Evolutionary conservation across 2,113 vertebrate species (phyloP).

Genomic region (Callocephalon fimbriatum): DNA sequence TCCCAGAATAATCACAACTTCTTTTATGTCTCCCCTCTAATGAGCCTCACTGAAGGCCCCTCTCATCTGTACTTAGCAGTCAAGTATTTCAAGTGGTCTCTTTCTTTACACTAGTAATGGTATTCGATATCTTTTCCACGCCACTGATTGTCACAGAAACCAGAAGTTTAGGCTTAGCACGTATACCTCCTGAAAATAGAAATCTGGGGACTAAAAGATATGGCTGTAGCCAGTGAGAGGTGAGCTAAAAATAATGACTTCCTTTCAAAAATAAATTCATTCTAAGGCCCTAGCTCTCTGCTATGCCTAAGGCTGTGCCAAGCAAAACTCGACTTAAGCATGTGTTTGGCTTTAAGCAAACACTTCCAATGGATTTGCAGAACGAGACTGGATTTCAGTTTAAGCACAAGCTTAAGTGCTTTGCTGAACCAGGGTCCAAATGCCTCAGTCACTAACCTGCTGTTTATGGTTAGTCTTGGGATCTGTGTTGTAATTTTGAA

Average conservation of each 20-base stretch:
- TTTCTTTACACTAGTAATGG: neutral
- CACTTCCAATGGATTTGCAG: neutral
- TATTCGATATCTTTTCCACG: neutral
- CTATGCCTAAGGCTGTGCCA: neutral
- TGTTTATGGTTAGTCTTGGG: neutral
- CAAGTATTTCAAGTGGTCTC: slow-evolving; percentile 41
- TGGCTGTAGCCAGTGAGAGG: neutral
- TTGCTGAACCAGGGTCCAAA: neutral
- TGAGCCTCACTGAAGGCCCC: neutral
- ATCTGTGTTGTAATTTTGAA: neutral
- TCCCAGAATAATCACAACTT: slow-evolving; percentile 1
- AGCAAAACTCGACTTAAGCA: neutral
- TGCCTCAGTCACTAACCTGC: neutral
- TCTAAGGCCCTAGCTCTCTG: neutral
- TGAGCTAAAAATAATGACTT: slow-evolving; percentile 52
- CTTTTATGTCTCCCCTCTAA: slow-evolving; percentile 19
- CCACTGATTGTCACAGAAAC: neutral
- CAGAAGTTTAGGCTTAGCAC: slow-evolving; percentile 17
- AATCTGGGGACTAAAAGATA: neutral
- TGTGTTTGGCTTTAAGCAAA: slow-evolving; percentile 14
- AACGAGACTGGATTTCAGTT: neutral
- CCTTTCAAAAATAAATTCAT: neutral
- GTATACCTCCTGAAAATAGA: neutral
- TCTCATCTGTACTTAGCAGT: slow-evolving; percentile 8
- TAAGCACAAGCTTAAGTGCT: neutral